Conservation (phyloP, 2,797 vertebrate genomes). For the Anomalospiza imberbis region DNA sequence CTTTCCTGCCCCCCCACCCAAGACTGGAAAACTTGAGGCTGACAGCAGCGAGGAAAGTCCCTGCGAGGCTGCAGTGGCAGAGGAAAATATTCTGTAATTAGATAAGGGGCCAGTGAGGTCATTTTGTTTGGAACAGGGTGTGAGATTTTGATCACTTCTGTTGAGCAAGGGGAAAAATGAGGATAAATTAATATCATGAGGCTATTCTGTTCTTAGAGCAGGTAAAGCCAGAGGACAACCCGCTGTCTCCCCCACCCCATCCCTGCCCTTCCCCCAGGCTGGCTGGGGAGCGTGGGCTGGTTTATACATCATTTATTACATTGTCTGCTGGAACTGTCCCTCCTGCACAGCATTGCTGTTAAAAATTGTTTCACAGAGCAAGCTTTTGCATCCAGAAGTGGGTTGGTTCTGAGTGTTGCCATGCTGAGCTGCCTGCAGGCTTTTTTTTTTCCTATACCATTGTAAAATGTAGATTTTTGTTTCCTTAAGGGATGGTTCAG, state of each 20-base stretch:
- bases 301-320: not conserved
- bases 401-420: not conserved
- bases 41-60: not conserved
- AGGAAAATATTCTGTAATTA: slow-evolving; percentile 22
- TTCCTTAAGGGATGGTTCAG: not conserved
- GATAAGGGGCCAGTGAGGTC: slow-evolving; percentile 9
- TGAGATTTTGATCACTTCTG: not conserved
- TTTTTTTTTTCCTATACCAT: no score
- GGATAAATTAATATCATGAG: not conserved
- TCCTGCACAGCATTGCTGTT: not conserved
- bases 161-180: not conserved
- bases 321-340: not conserved
- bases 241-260: not conserved
- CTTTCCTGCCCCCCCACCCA: not conserved
- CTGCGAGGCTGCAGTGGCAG: not conserved
- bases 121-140: not conserved
- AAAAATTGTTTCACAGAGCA: not conserved
- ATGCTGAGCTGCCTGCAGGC: not conserved
- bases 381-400: not conserved
- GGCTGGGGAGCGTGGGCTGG: not conserved
- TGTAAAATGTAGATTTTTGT: not conserved
- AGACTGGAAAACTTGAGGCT: not conserved
- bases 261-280: not conserved
- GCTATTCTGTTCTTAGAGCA: not conserved
- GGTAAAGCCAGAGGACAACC: not conserved